Conservation (phyloP, 1,140 invertebrate species). For the Bombus ignitus region DNA sequence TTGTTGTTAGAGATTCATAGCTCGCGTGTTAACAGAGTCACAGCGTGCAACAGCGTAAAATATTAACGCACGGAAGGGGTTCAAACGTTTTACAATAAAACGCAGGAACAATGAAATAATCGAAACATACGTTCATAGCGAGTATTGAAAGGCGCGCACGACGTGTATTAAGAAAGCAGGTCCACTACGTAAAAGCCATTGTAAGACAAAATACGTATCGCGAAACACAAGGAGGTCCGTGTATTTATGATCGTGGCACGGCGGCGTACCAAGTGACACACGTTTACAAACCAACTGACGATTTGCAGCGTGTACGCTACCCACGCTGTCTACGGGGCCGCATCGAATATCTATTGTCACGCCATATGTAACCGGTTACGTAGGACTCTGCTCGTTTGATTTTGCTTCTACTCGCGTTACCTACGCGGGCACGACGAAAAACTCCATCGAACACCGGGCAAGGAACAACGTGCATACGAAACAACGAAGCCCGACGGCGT, state of each 20-base stretch:
- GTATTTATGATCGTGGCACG: constrained; percentile 31
- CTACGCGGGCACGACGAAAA: not conserved
- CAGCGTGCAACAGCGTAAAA: not conserved
- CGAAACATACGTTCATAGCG: not conserved
- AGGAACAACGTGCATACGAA: not conserved
- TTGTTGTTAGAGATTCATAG: not conserved
- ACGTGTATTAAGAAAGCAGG: constrained; percentile 39
- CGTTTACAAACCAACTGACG: constrained; percentile 50
- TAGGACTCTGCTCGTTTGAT: constrained; percentile 10
- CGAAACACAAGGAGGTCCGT: constrained; percentile 32
- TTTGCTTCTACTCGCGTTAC: not conserved
- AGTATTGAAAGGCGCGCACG: constrained; percentile 14
- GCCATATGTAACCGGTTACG: constrained; percentile 33
- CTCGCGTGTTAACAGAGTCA: not conserved
- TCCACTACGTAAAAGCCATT: constrained; percentile 29
- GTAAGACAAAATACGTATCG: constrained; percentile 50
- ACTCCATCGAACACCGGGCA: not conserved
- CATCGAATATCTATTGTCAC: constrained; percentile 50
- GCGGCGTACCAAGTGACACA: constrained; percentile 34
- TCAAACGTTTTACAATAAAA: constrained; percentile 10
- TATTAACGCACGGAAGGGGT: not conserved
- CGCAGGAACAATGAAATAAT: constrained; percentile 4
- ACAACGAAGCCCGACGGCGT: not conserved
- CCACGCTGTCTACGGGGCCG: constrained; percentile 35
- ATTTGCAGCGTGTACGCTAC: constrained; percentile 47